Base-by-base conservation (phyloP, 2,113 vertebrate species). In the Pseudopipra pipra region DNA sequence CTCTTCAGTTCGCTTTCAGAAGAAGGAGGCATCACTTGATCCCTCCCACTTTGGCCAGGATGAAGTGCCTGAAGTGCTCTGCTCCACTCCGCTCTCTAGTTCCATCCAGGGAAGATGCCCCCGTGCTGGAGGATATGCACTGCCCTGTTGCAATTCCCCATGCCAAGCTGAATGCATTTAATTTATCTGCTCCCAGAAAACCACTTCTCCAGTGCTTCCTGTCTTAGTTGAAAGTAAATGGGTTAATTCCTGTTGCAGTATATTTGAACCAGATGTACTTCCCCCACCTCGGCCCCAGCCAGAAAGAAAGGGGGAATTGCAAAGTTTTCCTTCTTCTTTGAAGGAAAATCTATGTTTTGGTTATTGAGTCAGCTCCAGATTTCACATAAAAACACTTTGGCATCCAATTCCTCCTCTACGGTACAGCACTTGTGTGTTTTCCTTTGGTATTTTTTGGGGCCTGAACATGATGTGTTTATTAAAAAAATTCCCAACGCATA, bases 231-330 rank as follows among this genome's bases (percentile, higher is more conserved):
- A 96, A 93, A 82, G 71, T 51, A 73, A 71, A 90, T 0, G 27
- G 62, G 46, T 91, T 95, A 92, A 95, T 81, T 92, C 63, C 39
- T 80, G 24, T 54, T 91, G 68, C 39, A 78, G 49, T 72, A 71
- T 63, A 94, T 89, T 52, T 72, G 79, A 96, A 94, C 52, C 87
- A 96, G 85, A 83, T 95, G 92, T 74, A 84, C 66, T 35, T 20
- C 33, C 71, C 59, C 72, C 56, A 11, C 23, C 9, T 18, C 21
- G 54, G 65, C 18, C 73, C 27, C 27, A 59, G 62, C 15, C 73
- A 96, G 55, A 95, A 87, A 96, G 61, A 94, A 95, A 92, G 28
- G 43, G 14, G 28, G 63, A 86, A 61, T 30, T 65, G 49, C 67
- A 89, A 85, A 28, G 30, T 79, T 74, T 78, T 74, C 55, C 54